Evolutionary conservation across 2,888 invertebrate species (phyloP).

Genomic region (Agrochola macilenta): DNA sequence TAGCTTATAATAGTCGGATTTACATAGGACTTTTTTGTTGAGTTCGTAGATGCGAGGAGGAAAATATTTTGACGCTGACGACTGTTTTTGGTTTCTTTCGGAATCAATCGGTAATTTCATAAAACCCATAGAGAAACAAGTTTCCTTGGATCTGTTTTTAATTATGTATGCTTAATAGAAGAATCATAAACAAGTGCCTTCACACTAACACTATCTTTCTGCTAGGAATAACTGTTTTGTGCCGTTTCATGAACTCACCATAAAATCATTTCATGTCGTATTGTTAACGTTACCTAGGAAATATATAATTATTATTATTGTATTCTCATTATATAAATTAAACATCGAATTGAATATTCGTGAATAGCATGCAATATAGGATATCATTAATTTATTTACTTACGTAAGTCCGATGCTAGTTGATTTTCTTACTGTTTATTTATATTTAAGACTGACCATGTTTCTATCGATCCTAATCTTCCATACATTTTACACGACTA

Average conservation of each 20-base stretch:
- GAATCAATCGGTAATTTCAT: neutral
- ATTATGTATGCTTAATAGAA: neutral
- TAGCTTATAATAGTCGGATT: neutral
- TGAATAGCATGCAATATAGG: slow-evolving; percentile 38
- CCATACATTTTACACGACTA: slow-evolving; percentile 67
- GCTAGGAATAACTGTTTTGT: neutral
- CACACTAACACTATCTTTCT: neutral
- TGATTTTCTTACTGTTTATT: slow-evolving; percentile 58
- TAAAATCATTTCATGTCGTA: slow-evolving; percentile 17
- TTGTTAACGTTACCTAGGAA: neutral
- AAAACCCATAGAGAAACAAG: neutral
- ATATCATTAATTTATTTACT: slow-evolving; percentile 52
- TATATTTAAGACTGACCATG: slow-evolving; percentile 74
- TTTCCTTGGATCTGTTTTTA: neutral
- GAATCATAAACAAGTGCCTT: neutral
- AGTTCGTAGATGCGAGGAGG: neutral
- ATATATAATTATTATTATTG: slow-evolving; percentile 17
- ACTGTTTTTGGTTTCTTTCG: neutral
- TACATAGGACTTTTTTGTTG: neutral
- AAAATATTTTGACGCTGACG: neutral
- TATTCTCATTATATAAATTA: slow-evolving; percentile 31
- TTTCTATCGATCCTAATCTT: slow-evolving; percentile 72
- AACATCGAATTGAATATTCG: slow-evolving; percentile 53
- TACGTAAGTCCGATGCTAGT: slow-evolving; percentile 53
- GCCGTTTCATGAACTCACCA: neutral